Evolutionary conservation across 23 tunicate species (phyloP), one percentile per base, ranked within the genome.

Genomic region (Pegea sp.): DNA sequence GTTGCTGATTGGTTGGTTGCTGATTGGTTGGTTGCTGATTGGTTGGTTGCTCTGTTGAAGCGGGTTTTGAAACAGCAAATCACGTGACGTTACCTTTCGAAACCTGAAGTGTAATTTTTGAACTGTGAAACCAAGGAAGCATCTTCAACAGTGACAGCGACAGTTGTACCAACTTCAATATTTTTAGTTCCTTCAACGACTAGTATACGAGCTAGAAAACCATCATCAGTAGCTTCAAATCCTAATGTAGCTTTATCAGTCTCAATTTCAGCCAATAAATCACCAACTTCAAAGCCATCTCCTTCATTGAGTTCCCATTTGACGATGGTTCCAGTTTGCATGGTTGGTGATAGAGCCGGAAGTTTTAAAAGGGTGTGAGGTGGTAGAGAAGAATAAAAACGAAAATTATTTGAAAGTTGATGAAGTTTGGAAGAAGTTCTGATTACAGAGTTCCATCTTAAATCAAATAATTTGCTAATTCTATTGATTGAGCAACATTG

Each of bases 181-280:
- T 89, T 84, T 44, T 89, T 77, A 4, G 76, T 62, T 6, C 98
- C 98, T 28, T 77, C 81, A 58, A 67, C 58, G 2, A 73, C 63
- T 6, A 84, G 20, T 26, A 84, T 84, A 33, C 68, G 73, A 31
- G 95, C 95, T 28, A 84, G 69, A 58, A 44, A 67, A 42, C 95
- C 95, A 6, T 84, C 95, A 58, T 84, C 95, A 53, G 34, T 53
- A 18, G 95, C 95, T 65, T 84, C 95, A 68, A 84, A 84, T 6
- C 95, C 95, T 60, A 84, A 60, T 28, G 81, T 74, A 24, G 95
- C 95, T 58, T 84, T 84, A 50, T 84, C 95, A 1, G 95, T 84
- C 53, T 84, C 84, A 23, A 84, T 84, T 23, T 84, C 95, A 6
- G 95, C 95, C 22, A 84, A 60, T 28, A 84, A 63, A 51, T 84